Percentiles rank a stretch among this genome's conserved stretches.
Conservation (phyloP, 2,113 vertebrate genomes). For the Anthoscopus minutus region DNA sequence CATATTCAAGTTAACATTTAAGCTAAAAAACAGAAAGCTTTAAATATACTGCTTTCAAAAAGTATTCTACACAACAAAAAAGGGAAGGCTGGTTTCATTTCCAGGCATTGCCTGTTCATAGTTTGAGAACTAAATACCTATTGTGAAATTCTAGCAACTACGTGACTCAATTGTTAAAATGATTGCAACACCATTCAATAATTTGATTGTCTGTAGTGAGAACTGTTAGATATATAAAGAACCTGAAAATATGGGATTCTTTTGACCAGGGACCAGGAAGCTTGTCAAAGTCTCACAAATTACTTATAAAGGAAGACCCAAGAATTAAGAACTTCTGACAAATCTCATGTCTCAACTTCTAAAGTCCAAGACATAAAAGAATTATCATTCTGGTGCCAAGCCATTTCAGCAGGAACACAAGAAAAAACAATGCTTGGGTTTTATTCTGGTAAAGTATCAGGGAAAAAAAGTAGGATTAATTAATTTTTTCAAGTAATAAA, state of each 20-base stretch:
- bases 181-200: not conserved
- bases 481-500: not conserved
- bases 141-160: not conserved
- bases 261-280: not conserved
- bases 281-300: not conserved
- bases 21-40: not conserved
- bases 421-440: not conserved
- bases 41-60: not conserved
- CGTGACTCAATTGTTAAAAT: not conserved
- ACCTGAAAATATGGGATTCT: not conserved
- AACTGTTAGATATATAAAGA: not conserved
- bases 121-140: not conserved
- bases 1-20: not conserved
- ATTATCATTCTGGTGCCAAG: not conserved
- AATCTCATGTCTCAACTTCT: not conserved
- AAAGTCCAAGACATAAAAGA: not conserved
- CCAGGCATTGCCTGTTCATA: not conserved
- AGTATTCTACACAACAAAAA: not conserved
- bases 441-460: accelerated
- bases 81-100: not conserved
- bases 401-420: not conserved
- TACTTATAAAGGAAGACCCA: not conserved
- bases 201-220: not conserved
- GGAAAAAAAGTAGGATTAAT: not conserved
- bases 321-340: not conserved